These are phyloP conservation scores for Miichthys miiuy DNA, from an alignment of 2,797 vertebrate species.

Conservation along the genomic window DNA sequence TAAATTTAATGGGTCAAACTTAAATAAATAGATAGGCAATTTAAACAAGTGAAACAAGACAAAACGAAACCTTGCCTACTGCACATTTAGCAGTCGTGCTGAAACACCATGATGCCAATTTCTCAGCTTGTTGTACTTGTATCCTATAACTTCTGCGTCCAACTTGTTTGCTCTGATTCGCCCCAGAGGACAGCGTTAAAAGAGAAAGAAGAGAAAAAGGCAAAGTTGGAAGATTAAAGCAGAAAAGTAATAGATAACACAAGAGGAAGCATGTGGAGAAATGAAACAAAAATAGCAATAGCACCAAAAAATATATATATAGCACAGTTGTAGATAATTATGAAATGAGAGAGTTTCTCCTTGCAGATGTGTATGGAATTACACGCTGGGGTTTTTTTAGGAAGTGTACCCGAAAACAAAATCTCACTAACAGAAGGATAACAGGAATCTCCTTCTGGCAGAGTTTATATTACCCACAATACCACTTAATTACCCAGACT, in stretches of 20 bases:
- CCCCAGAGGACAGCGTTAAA: conserved; percentile 54
- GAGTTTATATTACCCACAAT: conserved; percentile 64
- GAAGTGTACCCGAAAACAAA: conserved; percentile 14
- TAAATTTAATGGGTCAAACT: conserved; percentile 19
- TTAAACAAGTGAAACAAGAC: background rate
- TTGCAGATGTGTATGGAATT: conserved; percentile 25
- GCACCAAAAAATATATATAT: background rate
- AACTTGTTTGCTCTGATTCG: conserved; percentile 90
- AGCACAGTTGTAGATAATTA: conserved; percentile 1
- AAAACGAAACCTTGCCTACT: conserved; percentile 78
- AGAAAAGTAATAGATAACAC: conserved; percentile 13
- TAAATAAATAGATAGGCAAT: conserved; percentile 42
- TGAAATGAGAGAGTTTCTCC: background rate
- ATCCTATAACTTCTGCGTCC: conserved; percentile 92
- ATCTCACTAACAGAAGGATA: conserved; percentile 24
- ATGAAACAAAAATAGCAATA: conserved; percentile 4
- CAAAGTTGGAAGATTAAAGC: conserved; percentile 21
- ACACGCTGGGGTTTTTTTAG: background rate
- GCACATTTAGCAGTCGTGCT: conserved; percentile 93
- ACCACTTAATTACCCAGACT: conserved; percentile 70
- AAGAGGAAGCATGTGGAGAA: conserved; percentile 22
- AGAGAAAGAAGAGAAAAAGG: conserved; percentile 16
- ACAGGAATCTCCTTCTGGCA: conserved; percentile 53
- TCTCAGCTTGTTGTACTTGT: conserved; percentile 97
- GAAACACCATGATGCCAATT: conserved; percentile 98